Evolutionary conservation across 2,113 vertebrate species (phyloP).

Genomic region (Clarias gariepinus): DNA sequence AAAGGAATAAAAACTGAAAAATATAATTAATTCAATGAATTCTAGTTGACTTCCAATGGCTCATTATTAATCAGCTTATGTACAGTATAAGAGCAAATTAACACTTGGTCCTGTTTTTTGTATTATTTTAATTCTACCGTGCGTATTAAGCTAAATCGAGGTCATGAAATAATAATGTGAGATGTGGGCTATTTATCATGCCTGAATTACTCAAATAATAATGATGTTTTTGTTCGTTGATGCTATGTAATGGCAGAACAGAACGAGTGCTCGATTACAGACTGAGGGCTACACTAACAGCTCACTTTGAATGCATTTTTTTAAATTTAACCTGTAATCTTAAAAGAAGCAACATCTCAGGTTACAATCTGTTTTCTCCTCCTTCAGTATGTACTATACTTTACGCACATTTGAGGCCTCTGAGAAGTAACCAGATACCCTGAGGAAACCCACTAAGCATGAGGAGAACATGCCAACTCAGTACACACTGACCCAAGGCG

Average conservation of each 20-base stretch:
- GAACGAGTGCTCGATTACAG: no score
- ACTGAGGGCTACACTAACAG: neutral
- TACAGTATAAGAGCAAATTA: neutral
- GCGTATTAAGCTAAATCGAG: neutral
- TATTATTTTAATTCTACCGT: neutral
- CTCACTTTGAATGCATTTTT: neutral
- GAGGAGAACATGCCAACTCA: no score
- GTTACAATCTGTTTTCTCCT: neutral
- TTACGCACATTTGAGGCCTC: neutral
- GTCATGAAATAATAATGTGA: neutral
- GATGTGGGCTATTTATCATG: no score
- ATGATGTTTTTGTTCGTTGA: neutral
- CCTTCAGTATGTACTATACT: neutral
- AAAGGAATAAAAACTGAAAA: no score
- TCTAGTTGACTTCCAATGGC: no score
- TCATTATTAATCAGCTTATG: no score
- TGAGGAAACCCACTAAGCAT: no score
- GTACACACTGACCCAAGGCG: no score
- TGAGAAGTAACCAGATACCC: no score
- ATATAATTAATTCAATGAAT: no score
- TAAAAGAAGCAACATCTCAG: neutral
- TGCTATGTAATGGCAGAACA: no score
- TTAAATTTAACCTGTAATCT: neutral
- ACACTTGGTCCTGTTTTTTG: neutral
- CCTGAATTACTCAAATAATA: no score